Evolutionary conservation across 2,797 vertebrate species (phyloP), one percentile per base, ranked within the genome.

Genomic region (Pangasius mekongensis): DNA sequence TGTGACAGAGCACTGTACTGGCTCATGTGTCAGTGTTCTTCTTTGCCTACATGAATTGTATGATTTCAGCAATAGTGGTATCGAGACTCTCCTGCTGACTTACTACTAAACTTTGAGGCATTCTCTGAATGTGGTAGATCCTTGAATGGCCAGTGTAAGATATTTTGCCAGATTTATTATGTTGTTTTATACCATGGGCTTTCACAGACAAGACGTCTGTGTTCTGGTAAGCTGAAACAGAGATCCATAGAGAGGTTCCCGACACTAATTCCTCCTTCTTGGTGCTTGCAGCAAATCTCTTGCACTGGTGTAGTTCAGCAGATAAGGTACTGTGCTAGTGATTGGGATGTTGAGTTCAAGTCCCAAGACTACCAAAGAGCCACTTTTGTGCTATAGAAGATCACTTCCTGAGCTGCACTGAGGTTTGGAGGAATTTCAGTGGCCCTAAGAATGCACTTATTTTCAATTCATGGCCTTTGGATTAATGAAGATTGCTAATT

Each of bases 151-250:
- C 22, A 56, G 36, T 89, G 84, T 88, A 92, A 89, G 39, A 89
- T 91, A 90, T 91, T 93, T 91, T 90, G 60, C 90, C 90, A 93
- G 90, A 90, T 92, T 94, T 93, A 89, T 90, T 85, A 83, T 71
- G 91, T 6, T 27, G 54, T 52, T 52, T 74, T 64, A 77, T n/a
- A 76, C 36, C 5, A 33, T 64, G 7, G 77, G 30, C 54, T 80
- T 80, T 56, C 9, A 49, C n/a, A 54, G 43, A 49, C 3, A 47
- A 39, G 18, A 43, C 24, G 3, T 27, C 3, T 66, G 62, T 36
- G 0, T 27, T 81, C 24, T 87, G 66, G 33, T 20, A 82, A 71
- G 13, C 36, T 58, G 33, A 24, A 87, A 18, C 5, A 58, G 49
- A 33, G 39, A 11, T 43, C 3, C 64, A 24, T 33, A 20, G 69